Evolutionary conservation across 2,888 invertebrate species (phyloP).

Genomic region (Dorcus hopei): DNA sequence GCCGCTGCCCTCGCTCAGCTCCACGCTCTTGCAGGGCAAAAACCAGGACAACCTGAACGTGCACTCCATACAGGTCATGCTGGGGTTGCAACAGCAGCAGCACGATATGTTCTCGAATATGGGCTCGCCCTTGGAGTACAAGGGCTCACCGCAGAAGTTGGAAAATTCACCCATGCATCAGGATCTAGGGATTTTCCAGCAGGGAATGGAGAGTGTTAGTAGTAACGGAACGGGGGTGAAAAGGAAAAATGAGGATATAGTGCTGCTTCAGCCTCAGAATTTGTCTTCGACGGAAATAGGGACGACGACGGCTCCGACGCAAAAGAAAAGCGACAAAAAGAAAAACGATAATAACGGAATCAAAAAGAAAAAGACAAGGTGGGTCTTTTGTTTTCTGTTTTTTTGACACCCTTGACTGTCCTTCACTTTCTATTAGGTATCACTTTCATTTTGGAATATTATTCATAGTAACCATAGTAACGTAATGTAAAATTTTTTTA

Average conservation of each 20-base stretch:
- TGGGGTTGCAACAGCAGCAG: slow-evolving; percentile 56
- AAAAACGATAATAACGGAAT: slow-evolving; percentile 82
- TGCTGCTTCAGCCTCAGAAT: slow-evolving; percentile 50
- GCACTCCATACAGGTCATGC: slow-evolving; percentile 67
- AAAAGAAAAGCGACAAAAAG: slow-evolving; percentile 69
- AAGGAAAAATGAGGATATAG: slow-evolving; percentile 45
- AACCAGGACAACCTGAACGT: slow-evolving; percentile 54
- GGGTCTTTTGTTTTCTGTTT: slow-evolving; percentile 27
- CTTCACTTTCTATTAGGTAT: no score
- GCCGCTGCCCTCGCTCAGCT: slow-evolving; percentile 47
- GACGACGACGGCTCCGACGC: slow-evolving; percentile 48
- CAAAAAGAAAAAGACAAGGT: slow-evolving; percentile 92
- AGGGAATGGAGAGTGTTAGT: slow-evolving; percentile 35
- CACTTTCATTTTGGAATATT: no score
- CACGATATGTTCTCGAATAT: slow-evolving; percentile 49
- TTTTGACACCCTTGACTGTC: no score
- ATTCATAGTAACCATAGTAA: no score
- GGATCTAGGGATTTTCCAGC: slow-evolving; percentile 39
- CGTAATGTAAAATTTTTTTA: no score
- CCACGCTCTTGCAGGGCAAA: slow-evolving; percentile 42
- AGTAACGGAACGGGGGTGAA: slow-evolving; percentile 38
- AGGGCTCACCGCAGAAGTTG: slow-evolving; percentile 50
- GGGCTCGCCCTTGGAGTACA: slow-evolving; percentile 50
- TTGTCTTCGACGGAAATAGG: slow-evolving; percentile 46
- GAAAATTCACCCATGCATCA: slow-evolving; percentile 49